Conservation (phyloP, 2,113 vertebrate genomes). For the Microtus pennsylvanicus region DNA sequence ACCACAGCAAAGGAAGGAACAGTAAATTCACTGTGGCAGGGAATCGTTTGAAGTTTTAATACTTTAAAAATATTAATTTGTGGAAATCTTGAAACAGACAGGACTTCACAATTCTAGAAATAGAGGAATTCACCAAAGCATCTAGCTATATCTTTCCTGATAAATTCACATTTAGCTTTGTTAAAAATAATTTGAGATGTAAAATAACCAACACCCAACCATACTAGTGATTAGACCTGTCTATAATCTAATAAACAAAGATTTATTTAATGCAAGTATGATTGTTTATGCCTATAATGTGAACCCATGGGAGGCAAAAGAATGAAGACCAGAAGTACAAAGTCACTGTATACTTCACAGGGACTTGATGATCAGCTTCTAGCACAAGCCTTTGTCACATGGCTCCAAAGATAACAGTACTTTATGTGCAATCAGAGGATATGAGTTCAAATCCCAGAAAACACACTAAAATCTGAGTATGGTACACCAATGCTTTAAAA, state of each 20-base stretch:
- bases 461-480: neutral
- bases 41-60: neutral
- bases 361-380: neutral
- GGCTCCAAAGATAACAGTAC: neutral
- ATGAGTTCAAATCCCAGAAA: neutral
- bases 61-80: neutral
- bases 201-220: neutral
- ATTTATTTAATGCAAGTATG: neutral
- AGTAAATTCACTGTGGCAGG: neutral
- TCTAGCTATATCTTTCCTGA: neutral
- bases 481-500: neutral
- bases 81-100: neutral
- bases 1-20: neutral
- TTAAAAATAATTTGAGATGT: neutral
- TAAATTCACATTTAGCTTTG: neutral
- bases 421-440: neutral
- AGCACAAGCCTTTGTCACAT: neutral
- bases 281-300: neutral
- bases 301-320: neutral
- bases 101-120: neutral
- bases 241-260: neutral
- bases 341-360: neutral
- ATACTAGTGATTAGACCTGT: neutral
- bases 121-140: neutral
- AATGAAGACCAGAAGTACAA: neutral